Conservation (phyloP, 2,888 invertebrate genomes). For the Marasmarcha lunaedactyla region DNA sequence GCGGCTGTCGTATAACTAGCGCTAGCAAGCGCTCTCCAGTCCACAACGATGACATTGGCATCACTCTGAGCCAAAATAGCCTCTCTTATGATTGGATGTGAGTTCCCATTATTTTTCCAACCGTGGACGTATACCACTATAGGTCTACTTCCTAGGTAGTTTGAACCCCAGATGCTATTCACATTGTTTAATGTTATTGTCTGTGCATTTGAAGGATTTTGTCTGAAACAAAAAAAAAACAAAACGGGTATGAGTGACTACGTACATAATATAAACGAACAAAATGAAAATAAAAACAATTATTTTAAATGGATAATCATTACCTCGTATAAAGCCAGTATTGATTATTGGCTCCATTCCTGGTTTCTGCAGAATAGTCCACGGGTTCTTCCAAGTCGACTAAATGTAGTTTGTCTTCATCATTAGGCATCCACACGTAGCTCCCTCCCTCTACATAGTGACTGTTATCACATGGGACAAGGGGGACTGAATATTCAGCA, state of each 20-base stretch:
- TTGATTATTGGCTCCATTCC: slow-evolving; percentile 40
- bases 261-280: neutral
- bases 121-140: slow-evolving; percentile 41
- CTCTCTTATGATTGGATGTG: slow-evolving; percentile 16
- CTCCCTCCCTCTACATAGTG: slow-evolving; percentile 52
- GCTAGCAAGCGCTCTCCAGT: slow-evolving; percentile 26
- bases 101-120: slow-evolving; percentile 37
- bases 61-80: slow-evolving; percentile 25
- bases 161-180: slow-evolving; percentile 30
- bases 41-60: slow-evolving; percentile 32
- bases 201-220: slow-evolving; percentile 31
- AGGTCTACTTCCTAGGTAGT: slow-evolving; percentile 25
- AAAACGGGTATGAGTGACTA: no score
- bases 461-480: slow-evolving; percentile 46
- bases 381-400: slow-evolving; percentile 39
- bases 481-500: slow-evolving; percentile 26
- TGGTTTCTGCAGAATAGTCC: slow-evolving; percentile 19
- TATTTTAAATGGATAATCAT: neutral
- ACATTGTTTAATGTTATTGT: slow-evolving; percentile 31
- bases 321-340: slow-evolving; percentile 46
- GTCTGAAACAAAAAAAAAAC: slow-evolving; percentile 18
- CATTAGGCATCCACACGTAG: slow-evolving; percentile 57
- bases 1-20: slow-evolving; percentile 12
- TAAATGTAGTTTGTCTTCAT: slow-evolving; percentile 35
- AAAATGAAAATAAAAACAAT: neutral